Evolutionary conservation across 2,797 vertebrate genomes (phyloP), one percentile per base, ranked within the genome.

Genomic region (Coccyzus lansbergi): DNA sequence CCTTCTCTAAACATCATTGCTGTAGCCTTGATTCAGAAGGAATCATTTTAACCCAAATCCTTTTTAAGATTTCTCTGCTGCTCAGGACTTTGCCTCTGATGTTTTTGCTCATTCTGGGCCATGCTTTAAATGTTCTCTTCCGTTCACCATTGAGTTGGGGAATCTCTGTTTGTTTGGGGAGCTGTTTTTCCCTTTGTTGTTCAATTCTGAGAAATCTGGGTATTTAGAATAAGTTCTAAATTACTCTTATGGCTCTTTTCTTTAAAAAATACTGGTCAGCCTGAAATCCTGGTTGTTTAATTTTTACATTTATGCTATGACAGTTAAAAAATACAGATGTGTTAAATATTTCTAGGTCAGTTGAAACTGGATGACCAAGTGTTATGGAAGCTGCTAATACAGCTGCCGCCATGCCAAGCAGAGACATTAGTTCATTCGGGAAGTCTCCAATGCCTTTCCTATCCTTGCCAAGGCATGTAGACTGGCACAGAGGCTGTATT

Each of bases 371-470:
- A 52, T 36, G 10, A 90, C 44, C 90, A 79, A 72, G 72, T 48
- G 21, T 58, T 53, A 72, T 59, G 25, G 91, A 85, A 92, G 69
- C 38, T 52, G 60, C 55, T 76, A 84, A 34, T 25, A 46, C 77
- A 83, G 68, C 53, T 91, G 64, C 83, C 44, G 4, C 67, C 29
- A 12, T 68, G 92, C 86, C 71, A 89, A 70, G 38, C n/a, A 31
- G 75, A 91, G 72, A 87, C 33, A 31, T 64, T 36, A 77, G 94
- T 94, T 92, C 42, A 71, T 71, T 71, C 58, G 87, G 87, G 49
- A 94, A 86, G 67, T 53, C 59, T 88, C 53, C 58, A 29, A 74
- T 81, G 79, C 64, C 62, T 93, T 93, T 91, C n/a, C 49, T 29
- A 48, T 83, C 33, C 69, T 36, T 91, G 62, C 64, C 79, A 80